Percentiles rank a stretch among this genome's conserved stretches.
phyloP scores from a whole-genome alignment of 1,140 invertebrate species.

The Eriosoma lanigerum region DNA sequence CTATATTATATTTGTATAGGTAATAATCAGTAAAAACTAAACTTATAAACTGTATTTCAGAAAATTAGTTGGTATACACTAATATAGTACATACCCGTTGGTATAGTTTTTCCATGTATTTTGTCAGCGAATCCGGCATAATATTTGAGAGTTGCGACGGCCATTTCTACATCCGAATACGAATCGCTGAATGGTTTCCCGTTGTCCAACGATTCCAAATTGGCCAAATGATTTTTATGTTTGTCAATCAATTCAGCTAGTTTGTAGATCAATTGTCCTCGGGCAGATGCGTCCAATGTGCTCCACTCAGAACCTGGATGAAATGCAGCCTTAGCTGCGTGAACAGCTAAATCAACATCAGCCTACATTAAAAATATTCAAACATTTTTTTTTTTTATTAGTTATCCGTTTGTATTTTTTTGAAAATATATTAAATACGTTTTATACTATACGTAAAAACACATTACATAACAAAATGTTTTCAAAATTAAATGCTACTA shows the following conservation, averaged over 20 bases:
- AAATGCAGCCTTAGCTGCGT: slow-evolving; percentile 77
- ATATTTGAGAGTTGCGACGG: slow-evolving; percentile 72
- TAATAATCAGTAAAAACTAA: too few relatives aligned
- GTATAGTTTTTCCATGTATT: slow-evolving; percentile 85
- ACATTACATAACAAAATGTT: too few relatives aligned
- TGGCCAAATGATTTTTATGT: slow-evolving; percentile 71
- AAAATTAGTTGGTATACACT: too few relatives aligned
- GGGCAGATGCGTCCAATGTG: slow-evolving; percentile 72
- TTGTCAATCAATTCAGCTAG: slow-evolving; percentile 62
- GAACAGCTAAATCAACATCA: slow-evolving; percentile 73
- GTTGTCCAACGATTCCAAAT: slow-evolving; percentile 82
- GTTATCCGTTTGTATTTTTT: too few relatives aligned
- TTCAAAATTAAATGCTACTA: too few relatives aligned
- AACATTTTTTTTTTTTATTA: too few relatives aligned
- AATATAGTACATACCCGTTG: slow-evolving; percentile 72
- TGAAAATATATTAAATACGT: too few relatives aligned
- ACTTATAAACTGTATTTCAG: too few relatives aligned
- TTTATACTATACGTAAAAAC: too few relatives aligned
- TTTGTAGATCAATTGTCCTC: slow-evolving; percentile 69
- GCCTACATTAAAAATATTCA: slow-evolving; percentile 63
- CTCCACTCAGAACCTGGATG: slow-evolving; percentile 75
- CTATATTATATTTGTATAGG: too few relatives aligned
- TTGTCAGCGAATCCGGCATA: slow-evolving; percentile 93
- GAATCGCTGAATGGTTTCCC: slow-evolving; percentile 78
- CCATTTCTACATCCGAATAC: slow-evolving; percentile 67